Evolutionary conservation across 2,113 vertebrate genomes (phyloP).

Genomic region (Erythrolamprus reginae): DNA sequence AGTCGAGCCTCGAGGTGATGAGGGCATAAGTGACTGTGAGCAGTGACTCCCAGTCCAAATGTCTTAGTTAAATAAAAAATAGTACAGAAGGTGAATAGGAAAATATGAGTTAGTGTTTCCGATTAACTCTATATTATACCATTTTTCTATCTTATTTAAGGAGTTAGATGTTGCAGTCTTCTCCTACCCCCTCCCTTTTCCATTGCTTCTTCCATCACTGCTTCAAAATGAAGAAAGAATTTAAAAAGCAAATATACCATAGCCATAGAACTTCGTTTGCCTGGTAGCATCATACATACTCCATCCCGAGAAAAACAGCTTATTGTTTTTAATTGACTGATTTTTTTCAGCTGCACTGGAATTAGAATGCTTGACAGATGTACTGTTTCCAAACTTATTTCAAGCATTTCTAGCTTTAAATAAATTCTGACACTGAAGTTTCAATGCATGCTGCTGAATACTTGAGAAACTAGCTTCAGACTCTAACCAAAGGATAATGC

Average conservation of each 20-base stretch:
- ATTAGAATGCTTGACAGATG: neutral
- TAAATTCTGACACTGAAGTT: neutral
- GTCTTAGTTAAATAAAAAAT: neutral
- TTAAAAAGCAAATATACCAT: neutral
- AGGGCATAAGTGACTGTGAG: no score
- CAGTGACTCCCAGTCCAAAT: no score
- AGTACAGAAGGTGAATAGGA: neutral
- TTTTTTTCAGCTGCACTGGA: neutral
- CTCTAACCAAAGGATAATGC: conserved; percentile 4
- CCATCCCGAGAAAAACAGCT: neutral
- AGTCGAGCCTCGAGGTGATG: no score
- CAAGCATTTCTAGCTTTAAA: neutral
- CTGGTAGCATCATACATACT: neutral
- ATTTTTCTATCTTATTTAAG: neutral
- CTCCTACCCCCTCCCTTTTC: neutral
- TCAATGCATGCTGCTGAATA: neutral
- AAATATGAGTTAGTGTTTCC: neutral
- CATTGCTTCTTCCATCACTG: neutral
- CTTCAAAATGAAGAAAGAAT: neutral
- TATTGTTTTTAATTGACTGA: neutral
- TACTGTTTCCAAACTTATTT: neutral
- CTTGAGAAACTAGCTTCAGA: conserved; percentile 1
- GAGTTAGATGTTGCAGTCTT: neutral
- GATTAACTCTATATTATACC: neutral
- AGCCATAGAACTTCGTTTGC: neutral